These are phyloP conservation scores for Clunio marinus DNA, from an alignment of 2,888 invertebrate species.

Conservation along the genomic window DNA sequence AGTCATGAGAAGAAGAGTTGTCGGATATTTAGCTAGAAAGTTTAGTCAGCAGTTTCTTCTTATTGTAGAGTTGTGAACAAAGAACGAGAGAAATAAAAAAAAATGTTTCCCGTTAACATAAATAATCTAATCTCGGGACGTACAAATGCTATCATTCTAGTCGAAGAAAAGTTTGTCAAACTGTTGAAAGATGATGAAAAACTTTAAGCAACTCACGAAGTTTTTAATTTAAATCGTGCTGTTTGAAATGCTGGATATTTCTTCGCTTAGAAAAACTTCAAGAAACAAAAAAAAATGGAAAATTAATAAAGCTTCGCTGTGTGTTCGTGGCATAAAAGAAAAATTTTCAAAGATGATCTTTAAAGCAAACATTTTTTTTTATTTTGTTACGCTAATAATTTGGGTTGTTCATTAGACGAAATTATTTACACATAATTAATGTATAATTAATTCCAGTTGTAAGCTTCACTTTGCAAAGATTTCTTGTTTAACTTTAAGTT, in stretches of 20 bases:
- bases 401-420: too few relatives aligned
- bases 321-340: conserved; percentile 32
- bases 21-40: too few relatives aligned
- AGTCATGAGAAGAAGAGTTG: too few relatives aligned
- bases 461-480: too few relatives aligned
- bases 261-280: not conserved
- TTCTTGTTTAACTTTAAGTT: too few relatives aligned
- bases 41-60: too few relatives aligned
- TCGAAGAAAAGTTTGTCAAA: conserved; percentile 23
- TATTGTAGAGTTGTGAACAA: too few relatives aligned
- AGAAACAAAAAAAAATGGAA: conserved; percentile 11
- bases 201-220: not conserved
- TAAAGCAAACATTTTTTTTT: not conserved
- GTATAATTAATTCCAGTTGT: too few relatives aligned
- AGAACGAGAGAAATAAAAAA: too few relatives aligned
- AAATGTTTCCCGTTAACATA: not conserved
- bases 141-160: conserved; percentile 3
- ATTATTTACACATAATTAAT: too few relatives aligned
- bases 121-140: not conserved
- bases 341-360: not conserved
- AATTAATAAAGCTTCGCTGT: conserved; percentile 34
- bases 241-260: conserved; percentile 31
- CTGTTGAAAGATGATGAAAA: conserved; percentile 1
- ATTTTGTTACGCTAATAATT: too few relatives aligned
- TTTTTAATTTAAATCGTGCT: conserved; percentile 10